Percentiles rank a stretch among this genome's conserved stretches.
These are phyloP conservation scores for Eilema caniola DNA, from an alignment of 2,888 invertebrate genomes.

Conservation along the genomic window DNA sequence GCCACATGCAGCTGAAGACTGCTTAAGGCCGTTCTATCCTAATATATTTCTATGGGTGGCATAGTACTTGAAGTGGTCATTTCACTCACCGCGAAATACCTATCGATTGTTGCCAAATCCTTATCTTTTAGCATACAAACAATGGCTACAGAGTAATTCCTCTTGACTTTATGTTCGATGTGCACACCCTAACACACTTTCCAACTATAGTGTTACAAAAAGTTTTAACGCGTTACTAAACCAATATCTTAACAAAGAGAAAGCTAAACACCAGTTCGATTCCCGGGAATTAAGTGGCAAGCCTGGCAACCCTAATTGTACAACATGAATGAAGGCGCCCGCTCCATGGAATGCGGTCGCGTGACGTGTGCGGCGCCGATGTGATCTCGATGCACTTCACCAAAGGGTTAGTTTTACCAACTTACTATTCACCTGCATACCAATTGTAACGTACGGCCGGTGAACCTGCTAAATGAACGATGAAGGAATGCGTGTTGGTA, in stretches of 20 bases:
- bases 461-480: slow-evolving; percentile 24
- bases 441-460: slow-evolving; percentile 23
- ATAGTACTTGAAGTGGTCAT: too few species aligned
- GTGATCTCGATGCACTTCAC: slow-evolving; percentile 85
- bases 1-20: too few species aligned
- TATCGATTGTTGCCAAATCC: too few species aligned
- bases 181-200: background rate
- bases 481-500: slow-evolving; percentile 22
- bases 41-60: too few species aligned
- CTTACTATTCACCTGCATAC: slow-evolving; percentile 24
- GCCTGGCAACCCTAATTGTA: slow-evolving; percentile 52
- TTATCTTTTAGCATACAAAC: too few species aligned
- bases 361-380: slow-evolving; percentile 88
- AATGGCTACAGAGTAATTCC: background rate
- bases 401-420: slow-evolving; percentile 71
- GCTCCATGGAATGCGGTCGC: slow-evolving; percentile 86
- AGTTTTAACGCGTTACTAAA: background rate
- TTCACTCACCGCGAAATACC: too few species aligned
- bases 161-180: background rate
- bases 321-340: slow-evolving; percentile 84
- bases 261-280: slow-evolving; percentile 12
- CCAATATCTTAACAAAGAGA: slow-evolving; percentile 1
- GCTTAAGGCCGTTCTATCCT: too few species aligned
- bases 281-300: slow-evolving; percentile 34
- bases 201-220: background rate